These are phyloP conservation scores for Formica exsecta DNA, from an alignment of 1,140 invertebrate genomes.

Conservation along the genomic window DNA sequence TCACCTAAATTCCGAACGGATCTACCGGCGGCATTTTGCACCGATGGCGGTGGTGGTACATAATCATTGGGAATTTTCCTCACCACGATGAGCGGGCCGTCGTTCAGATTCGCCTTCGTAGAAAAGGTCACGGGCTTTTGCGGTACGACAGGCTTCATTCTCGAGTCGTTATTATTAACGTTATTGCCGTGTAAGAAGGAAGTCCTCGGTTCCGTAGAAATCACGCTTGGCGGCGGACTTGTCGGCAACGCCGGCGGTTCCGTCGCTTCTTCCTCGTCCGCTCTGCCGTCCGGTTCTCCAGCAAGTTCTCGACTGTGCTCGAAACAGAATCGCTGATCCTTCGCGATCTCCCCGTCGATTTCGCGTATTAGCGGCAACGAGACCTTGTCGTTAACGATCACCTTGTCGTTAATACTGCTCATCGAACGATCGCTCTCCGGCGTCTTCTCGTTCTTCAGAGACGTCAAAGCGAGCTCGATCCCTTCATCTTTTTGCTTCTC, in stretches of 20 bases:
- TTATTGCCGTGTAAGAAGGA: slow-evolving; percentile 90
- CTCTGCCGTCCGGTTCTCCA: slow-evolving; percentile 93
- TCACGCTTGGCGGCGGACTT: slow-evolving; percentile 86
- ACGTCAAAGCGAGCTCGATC: slow-evolving; percentile 72
- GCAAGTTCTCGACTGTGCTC: slow-evolving; percentile 91
- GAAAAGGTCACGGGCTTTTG: slow-evolving; percentile 77
- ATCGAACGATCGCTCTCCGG: slow-evolving; percentile 66
- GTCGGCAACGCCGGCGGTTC: slow-evolving; percentile 90
- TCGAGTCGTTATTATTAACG: slow-evolving; percentile 74
- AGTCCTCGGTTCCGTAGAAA: slow-evolving; percentile 87
- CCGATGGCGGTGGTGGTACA: slow-evolving; percentile 54
- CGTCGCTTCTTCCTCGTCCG: slow-evolving; percentile 90
- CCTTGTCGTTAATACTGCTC: slow-evolving; percentile 19
- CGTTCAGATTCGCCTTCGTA: neutral
- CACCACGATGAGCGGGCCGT: neutral
- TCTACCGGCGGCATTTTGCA: slow-evolving; percentile 56
- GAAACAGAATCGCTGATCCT: slow-evolving; percentile 84
- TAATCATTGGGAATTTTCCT: slow-evolving; percentile 59
- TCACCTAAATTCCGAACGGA: slow-evolving; percentile 42
- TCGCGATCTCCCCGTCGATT: slow-evolving; percentile 72
- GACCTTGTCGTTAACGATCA: neutral
- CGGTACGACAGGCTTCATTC: slow-evolving; percentile 78
- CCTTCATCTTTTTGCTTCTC: slow-evolving; percentile 69
- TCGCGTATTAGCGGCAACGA: slow-evolving; percentile 59
- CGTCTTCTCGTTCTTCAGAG: slow-evolving; percentile 73